These are phyloP conservation scores for Eupristina koningsbergeri DNA, from an alignment of 1,140 invertebrate genomes.

Conservation along the genomic window DNA sequence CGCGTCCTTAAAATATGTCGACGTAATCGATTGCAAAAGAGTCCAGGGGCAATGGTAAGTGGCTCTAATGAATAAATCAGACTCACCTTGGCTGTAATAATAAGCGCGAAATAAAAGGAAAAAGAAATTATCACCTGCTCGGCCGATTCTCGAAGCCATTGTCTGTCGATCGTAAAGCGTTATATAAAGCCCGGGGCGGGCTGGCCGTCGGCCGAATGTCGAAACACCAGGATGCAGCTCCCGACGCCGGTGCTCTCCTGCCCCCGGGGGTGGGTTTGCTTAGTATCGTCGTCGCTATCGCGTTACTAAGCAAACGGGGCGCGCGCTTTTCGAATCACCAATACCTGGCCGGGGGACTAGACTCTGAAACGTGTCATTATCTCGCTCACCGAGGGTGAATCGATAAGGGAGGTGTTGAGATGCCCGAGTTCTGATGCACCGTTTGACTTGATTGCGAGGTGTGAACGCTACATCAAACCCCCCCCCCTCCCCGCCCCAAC, in stretches of 20 bases:
- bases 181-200: not conserved
- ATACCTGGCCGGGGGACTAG: conserved; percentile 43
- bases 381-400: conserved; percentile 15
- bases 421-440: conserved; percentile 57
- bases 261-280: too few species aligned
- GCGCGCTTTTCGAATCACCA: conserved; percentile 57
- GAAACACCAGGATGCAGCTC: conserved; percentile 10
- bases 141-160: not conserved
- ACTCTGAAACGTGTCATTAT: conserved; percentile 68
- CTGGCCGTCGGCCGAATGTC: not conserved
- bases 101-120: not conserved
- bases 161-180: conserved; percentile 1
- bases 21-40: not conserved
- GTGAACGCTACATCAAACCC: conserved; percentile 54
- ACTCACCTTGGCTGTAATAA: not conserved
- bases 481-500: not conserved
- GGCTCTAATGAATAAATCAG: conserved; percentile 9
- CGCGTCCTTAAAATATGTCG: not conserved
- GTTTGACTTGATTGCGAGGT: conserved; percentile 58
- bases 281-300: conserved; percentile 51
- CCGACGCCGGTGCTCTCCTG: not conserved
- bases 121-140: conserved; percentile 23
- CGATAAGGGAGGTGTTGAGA: conserved; percentile 69
- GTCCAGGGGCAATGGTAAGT: not conserved
- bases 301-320: conserved; percentile 64